Percentiles rank a stretch among this genome's conserved stretches.
Conservation (phyloP, 2,888 invertebrate species). For the Cephus spinipes region DNA sequence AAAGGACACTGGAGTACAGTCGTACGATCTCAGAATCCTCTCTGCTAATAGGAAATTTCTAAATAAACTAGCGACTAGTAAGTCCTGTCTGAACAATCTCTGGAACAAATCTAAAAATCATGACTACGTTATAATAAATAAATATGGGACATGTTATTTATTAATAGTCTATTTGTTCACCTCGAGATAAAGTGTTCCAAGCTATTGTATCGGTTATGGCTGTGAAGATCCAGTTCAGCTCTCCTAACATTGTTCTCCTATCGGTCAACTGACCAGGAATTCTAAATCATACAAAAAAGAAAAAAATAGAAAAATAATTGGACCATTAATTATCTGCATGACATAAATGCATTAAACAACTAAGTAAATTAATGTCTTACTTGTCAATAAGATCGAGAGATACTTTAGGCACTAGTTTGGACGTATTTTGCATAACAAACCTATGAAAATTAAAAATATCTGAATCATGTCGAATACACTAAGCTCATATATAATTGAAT, state of each 20-base stretch:
- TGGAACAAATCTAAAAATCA: constrained; percentile 85
- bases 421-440: constrained; percentile 88
- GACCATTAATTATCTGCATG: constrained; percentile 20
- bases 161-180: constrained; percentile 58
- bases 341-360: constrained; percentile 13
- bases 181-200: constrained; percentile 95
- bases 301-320: constrained; percentile 28
- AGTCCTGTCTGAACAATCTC: constrained; percentile 95
- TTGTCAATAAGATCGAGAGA: constrained; percentile 91
- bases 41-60: constrained; percentile 97
- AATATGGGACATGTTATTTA: not conserved
- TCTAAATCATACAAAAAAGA: constrained; percentile 66
- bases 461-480: not conserved
- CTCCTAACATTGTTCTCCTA: constrained; percentile 96
- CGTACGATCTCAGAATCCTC: constrained; percentile 94
- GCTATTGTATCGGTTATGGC: constrained; percentile 99
- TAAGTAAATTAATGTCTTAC: constrained; percentile 68
- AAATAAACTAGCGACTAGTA: constrained; percentile 97
- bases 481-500: not conserved
- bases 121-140: constrained; percentile 2
- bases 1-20: constrained; percentile 95
- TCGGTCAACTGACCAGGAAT: constrained; percentile 96
- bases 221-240: constrained; percentile 99
- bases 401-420: constrained; percentile 84
- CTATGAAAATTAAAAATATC: constrained; percentile 40